These are phyloP conservation scores for Lepisosteus oculatus DNA, from an alignment of 2,113 vertebrate genomes.

Conservation along the genomic window DNA sequence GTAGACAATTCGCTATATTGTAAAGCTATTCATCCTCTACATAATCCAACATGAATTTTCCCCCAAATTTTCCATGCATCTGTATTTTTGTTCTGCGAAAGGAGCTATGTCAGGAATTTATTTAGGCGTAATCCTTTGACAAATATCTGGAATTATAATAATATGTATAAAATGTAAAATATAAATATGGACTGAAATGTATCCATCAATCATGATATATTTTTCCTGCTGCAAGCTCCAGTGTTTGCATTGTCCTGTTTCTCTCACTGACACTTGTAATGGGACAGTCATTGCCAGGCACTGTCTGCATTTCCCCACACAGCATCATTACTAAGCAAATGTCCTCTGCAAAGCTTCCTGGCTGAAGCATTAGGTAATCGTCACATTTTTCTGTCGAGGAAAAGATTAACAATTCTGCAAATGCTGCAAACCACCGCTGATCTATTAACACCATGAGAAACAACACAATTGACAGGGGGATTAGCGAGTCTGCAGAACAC, in stretches of 20 bases:
- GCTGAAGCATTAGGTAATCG: conserved; percentile 48
- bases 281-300: neutral
- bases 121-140: too few relatives aligned
- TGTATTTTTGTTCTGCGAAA: too few relatives aligned
- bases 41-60: too few relatives aligned
- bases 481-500: conserved; percentile 66
- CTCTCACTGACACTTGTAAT: neutral
- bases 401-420: conserved; percentile 64
- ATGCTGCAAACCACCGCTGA: conserved; percentile 59
- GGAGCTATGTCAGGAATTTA: too few relatives aligned
- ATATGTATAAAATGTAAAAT: too few relatives aligned
- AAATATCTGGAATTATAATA: too few relatives aligned
- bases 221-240: too few relatives aligned
- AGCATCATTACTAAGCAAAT: conserved; percentile 20
- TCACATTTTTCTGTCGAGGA: conserved; percentile 49
- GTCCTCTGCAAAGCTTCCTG: conserved; percentile 35
- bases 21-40: too few relatives aligned
- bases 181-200: too few relatives aligned
- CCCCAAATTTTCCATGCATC: too few relatives aligned
- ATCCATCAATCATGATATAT: too few relatives aligned
- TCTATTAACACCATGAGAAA: conserved; percentile 52
- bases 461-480: conserved; percentile 54
- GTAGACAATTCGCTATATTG: too few relatives aligned
- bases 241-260: neutral
- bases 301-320: neutral